Conservation (phyloP, 2,797 vertebrate genomes). For the Leuciscus waleckii region DNA sequence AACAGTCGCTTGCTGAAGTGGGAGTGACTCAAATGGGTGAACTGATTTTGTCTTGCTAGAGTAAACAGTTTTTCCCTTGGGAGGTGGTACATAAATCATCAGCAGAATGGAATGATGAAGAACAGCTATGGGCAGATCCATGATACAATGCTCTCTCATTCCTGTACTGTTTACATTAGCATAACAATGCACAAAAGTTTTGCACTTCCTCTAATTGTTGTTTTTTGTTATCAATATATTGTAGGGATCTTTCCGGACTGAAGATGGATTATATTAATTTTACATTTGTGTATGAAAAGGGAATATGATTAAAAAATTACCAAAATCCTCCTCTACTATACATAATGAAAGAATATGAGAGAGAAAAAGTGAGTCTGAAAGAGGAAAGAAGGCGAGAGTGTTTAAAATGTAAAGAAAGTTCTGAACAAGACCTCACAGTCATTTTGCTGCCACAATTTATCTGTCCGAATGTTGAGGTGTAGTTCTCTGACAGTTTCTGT, state of each 20-base stretch:
- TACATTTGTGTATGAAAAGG: neutral
- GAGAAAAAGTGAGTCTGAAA: slow-evolving; percentile 17
- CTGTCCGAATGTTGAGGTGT: slow-evolving; percentile 39
- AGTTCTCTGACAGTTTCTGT: slow-evolving; percentile 42
- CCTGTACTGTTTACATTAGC: neutral
- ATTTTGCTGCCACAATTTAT: slow-evolving; percentile 44
- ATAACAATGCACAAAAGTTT: neutral
- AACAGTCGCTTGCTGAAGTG: slow-evolving; percentile 52
- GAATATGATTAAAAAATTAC: neutral
- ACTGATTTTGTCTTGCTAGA: slow-evolving; percentile 59
- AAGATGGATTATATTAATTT: neutral
- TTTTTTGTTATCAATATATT: neutral
- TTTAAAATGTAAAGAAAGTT: slow-evolving; percentile 40
- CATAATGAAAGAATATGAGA: neutral
- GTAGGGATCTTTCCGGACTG: neutral
- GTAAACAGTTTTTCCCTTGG: slow-evolving; percentile 56
- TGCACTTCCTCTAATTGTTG: neutral
- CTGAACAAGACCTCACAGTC: slow-evolving; percentile 34
- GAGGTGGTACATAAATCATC: slow-evolving; percentile 41
- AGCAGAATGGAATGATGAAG: slow-evolving; percentile 30
- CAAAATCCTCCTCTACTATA: neutral
- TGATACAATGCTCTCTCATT: neutral
- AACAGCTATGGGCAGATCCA: neutral
- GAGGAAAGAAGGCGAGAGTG: neutral
- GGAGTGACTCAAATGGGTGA: slow-evolving; percentile 49